These are phyloP conservation scores for Rostratula benghalensis DNA, from an alignment of 2,113 vertebrate genomes.

Conservation along the genomic window DNA sequence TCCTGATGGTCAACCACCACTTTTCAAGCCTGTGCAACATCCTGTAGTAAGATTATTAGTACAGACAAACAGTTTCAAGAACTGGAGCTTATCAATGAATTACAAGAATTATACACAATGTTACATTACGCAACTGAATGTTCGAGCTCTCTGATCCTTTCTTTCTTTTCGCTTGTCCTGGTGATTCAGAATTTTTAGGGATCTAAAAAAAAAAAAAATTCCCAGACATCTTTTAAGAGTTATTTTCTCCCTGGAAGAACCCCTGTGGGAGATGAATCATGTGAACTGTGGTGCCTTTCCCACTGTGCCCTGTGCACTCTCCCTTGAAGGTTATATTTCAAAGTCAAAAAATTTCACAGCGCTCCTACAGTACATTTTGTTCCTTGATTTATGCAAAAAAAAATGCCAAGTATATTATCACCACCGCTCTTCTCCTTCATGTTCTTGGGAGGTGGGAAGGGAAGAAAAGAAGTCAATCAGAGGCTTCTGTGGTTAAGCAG, in stretches of 20 bases:
- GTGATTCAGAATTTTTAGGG: not conserved
- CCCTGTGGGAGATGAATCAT: not conserved
- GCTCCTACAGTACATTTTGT: not conserved
- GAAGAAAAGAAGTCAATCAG: slow-evolving; percentile 30
- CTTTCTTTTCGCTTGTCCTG: not conserved
- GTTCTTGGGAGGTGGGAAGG: not conserved
- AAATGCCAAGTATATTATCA: not conserved
- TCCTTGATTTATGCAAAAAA: slow-evolving; percentile 20
- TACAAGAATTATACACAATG: not conserved
- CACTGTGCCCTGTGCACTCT: not conserved
- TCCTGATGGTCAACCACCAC: not conserved
- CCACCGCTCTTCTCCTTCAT: not conserved
- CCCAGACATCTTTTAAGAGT: not conserved
- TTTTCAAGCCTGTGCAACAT: not conserved
- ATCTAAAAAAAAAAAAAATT: not conserved
- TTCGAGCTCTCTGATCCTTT: not conserved
- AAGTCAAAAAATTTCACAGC: not conserved
- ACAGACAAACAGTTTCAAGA: not conserved
- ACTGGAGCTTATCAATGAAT: not conserved
- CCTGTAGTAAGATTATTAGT: not conserved
- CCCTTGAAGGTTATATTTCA: not conserved
- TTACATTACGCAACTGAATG: not conserved
- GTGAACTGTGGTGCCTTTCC: not conserved
- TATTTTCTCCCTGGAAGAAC: not conserved
- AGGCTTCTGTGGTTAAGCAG: not conserved